A percentile compares a stretch with the other conserved stretches of the same genome.
Conservation (phyloP, 2,113 vertebrate species). For the Platanista minor region DNA sequence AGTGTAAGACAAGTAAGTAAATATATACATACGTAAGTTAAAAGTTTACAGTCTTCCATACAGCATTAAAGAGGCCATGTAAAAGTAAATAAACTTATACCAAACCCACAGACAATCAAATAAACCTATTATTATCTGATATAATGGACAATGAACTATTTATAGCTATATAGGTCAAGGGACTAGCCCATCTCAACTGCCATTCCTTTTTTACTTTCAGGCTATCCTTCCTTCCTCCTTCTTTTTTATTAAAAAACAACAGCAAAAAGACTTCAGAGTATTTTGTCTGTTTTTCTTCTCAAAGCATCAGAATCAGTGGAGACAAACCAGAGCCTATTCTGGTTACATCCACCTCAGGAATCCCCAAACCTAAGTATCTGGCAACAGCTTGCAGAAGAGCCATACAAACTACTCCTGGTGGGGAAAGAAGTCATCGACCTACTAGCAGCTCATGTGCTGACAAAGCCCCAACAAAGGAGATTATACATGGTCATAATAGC, state of each 20-base stretch:
- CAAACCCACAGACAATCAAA: background rate
- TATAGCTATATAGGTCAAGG: background rate
- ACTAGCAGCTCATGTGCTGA: background rate
- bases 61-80: background rate
- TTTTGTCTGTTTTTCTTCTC: conserved; percentile 3
- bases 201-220: background rate
- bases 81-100: background rate
- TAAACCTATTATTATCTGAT: background rate
- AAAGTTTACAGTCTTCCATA: background rate
- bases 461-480: background rate
- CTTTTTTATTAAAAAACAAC: background rate
- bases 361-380: background rate
- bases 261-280: background rate
- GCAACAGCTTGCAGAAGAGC: background rate
- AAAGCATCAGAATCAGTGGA: background rate
- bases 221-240: background rate
- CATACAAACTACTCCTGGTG: background rate
- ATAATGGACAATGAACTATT: background rate
- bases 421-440: conserved; percentile 3
- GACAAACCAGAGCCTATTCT: background rate
- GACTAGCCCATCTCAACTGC: background rate
- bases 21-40: background rate
- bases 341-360: background rate
- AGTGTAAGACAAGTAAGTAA: background rate
- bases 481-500: background rate